Percentiles rank a stretch among this genome's conserved stretches.
phyloP scores from a whole-genome alignment of 2,113 vertebrate genomes.

The Pheucticus melanocephalus region DNA sequence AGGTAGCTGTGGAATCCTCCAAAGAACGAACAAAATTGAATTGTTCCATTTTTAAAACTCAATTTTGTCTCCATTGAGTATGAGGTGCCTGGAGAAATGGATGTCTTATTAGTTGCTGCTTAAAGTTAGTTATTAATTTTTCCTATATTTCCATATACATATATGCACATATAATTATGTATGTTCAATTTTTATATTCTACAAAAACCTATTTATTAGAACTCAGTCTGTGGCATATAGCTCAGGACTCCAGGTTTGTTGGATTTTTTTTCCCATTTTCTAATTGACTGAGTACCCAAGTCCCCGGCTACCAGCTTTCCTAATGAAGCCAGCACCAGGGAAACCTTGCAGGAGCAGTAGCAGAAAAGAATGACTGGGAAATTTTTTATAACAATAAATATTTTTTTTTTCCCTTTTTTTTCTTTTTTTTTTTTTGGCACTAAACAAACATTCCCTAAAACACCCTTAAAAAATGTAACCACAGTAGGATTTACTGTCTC shows the following conservation, averaged over 20 bases:
- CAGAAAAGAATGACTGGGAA: neutral
- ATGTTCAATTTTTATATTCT: neutral
- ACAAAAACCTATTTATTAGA: neutral
- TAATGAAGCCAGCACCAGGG: neutral
- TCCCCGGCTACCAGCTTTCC: neutral
- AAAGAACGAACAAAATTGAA: fast-evolving
- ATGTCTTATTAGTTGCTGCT: neutral
- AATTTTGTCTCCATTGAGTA: neutral
- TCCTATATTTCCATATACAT: neutral
- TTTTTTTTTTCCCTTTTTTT: no score
- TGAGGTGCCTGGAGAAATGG: neutral
- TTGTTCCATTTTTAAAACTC: neutral
- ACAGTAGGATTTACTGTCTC: neutral
- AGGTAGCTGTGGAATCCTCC: neutral
- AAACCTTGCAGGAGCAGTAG: neutral
- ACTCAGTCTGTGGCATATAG: neutral
- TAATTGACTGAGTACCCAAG: neutral
- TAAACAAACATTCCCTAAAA: neutral
- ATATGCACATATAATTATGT: neutral
- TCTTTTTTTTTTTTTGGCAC: neutral
- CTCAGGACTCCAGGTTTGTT: neutral
- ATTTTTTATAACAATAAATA: neutral
- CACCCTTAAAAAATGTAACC: slow-evolving; percentile 1
- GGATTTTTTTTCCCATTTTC: neutral
- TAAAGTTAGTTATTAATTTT: neutral